Evolutionary conservation across 2,797 vertebrate species (phyloP).

Genomic region (Sorex maritimensis): DNA sequence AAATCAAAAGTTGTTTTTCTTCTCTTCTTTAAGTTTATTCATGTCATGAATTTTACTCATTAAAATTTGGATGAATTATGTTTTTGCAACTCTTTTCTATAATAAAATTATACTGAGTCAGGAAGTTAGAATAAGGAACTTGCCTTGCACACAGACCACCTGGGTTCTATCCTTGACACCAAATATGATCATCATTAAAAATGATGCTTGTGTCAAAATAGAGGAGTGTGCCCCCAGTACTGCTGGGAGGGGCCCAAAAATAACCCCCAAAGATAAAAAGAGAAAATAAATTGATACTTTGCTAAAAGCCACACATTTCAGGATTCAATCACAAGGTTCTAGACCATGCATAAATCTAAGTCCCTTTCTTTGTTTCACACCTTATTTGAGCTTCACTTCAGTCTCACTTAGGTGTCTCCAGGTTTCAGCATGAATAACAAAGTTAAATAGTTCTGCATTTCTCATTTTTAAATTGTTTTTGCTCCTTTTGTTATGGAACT

Average conservation of each 20-base stretch:
- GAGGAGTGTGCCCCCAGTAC: too few relatives aligned
- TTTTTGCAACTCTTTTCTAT: conserved; percentile 49
- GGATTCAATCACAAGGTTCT: conserved; percentile 48
- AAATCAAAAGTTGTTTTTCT: conserved; percentile 90
- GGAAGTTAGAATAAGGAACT: too few relatives aligned
- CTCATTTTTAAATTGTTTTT: conserved; percentile 7
- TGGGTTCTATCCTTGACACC: too few relatives aligned
- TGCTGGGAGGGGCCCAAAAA: too few relatives aligned
- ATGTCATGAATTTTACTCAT: conserved; percentile 79
- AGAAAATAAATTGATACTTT: conserved; percentile 12
- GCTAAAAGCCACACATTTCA: conserved; percentile 61
- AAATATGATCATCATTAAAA: too few relatives aligned
- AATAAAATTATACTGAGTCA: too few relatives aligned
- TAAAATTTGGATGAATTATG: conserved; percentile 78
- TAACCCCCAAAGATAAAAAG: too few relatives aligned
- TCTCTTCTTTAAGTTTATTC: conserved; percentile 90
- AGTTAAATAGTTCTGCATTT: background rate
- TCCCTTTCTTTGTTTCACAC: background rate
- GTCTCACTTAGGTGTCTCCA: background rate
- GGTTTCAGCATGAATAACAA: conserved; percentile 46
- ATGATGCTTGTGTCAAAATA: too few relatives aligned
- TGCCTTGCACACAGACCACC: too few relatives aligned
- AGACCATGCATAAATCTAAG: background rate
- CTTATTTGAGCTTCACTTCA: background rate
- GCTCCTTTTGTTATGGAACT: background rate